phyloP scores from a whole-genome alignment of 2,797 vertebrate genomes.

The Tadarida brasiliensis region DNA sequence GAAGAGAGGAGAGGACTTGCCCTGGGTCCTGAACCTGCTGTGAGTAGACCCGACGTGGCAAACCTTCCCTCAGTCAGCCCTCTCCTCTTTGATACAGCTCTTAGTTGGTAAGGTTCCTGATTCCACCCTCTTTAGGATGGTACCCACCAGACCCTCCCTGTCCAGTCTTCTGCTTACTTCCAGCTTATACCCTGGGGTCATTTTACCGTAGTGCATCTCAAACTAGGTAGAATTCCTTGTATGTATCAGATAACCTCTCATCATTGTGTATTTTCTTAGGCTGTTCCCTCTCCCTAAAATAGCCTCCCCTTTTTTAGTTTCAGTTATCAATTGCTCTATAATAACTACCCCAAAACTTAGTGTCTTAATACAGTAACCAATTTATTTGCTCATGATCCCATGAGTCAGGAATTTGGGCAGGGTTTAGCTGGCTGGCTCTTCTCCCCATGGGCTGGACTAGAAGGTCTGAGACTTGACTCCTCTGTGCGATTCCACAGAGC shows the following conservation, averaged over 20 bases:
- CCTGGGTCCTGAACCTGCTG: background rate
- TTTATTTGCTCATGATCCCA: too few relatives aligned
- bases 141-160: background rate
- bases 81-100: background rate
- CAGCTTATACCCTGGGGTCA: background rate
- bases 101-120: background rate
- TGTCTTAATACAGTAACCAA: too few relatives aligned
- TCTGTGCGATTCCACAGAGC: background rate
- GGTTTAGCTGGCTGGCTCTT: background rate
- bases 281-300: background rate
- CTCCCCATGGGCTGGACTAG: background rate
- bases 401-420: background rate
- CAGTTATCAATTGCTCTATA: background rate
- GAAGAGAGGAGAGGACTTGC: background rate
- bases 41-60: too few relatives aligned
- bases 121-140: too few relatives aligned
- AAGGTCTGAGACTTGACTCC: background rate
- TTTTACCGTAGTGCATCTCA: background rate
- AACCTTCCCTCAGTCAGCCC: background rate
- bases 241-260: background rate
- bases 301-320: background rate
- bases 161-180: background rate
- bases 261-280: background rate
- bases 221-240: background rate
- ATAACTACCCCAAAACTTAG: background rate